Conservation (phyloP, 2,113 vertebrate genomes). For the Galeopterus variegatus region DNA sequence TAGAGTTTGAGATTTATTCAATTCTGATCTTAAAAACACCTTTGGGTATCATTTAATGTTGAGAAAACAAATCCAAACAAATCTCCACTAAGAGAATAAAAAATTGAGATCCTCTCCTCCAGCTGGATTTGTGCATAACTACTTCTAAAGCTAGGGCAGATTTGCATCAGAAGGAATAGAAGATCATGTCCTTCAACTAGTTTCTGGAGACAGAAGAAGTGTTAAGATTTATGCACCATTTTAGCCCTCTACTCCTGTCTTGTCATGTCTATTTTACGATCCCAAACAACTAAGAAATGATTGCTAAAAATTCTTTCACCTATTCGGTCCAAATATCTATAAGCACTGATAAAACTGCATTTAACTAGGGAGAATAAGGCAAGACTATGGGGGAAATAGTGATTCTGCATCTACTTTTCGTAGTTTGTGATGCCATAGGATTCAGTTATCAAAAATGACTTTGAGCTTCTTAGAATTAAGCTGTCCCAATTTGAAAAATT, state of each 20-base stretch:
- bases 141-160: background rate
- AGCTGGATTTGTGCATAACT: background rate
- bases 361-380: background rate
- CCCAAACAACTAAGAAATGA: slow-evolving; percentile 40
- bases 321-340: background rate
- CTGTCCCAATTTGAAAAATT: slow-evolving; percentile 14
- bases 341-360: background rate
- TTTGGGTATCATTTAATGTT: slow-evolving; percentile 29
- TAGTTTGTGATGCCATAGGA: background rate
- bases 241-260: background rate
- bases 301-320: background rate
- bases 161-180: background rate
- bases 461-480: slow-evolving; percentile 49
- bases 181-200: background rate
- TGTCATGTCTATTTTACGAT: background rate
- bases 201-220: background rate
- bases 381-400: background rate
- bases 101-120: slow-evolving; percentile 28
- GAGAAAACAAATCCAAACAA: slow-evolving; percentile 36
- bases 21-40: slow-evolving; percentile 46
- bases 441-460: slow-evolving; percentile 47
- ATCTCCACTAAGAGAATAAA: slow-evolving; percentile 13
- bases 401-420: background rate
- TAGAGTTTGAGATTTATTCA: background rate
- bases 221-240: slow-evolving; percentile 13